Conservation (phyloP, 2,113 vertebrate species). For the Vulpes lagopus region DNA sequence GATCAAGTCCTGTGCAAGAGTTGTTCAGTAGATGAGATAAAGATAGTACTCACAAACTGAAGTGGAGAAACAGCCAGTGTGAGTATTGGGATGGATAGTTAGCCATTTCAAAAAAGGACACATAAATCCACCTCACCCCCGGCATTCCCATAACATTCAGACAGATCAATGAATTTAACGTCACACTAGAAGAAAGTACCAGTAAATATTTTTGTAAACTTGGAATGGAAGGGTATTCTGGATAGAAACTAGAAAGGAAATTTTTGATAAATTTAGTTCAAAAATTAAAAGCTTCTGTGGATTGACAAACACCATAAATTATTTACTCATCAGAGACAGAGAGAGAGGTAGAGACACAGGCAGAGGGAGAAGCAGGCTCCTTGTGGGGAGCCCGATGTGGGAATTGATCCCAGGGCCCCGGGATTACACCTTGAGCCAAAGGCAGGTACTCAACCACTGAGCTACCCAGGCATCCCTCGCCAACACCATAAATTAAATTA, state of each 20-base stretch:
- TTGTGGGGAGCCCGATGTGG: too few relatives aligned
- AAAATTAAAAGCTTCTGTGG: neutral
- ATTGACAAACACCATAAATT: too few relatives aligned
- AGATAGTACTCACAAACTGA: neutral
- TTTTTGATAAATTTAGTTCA: neutral
- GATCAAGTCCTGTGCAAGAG: neutral
- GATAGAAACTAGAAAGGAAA: conserved; percentile 26
- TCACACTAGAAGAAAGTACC: neutral
- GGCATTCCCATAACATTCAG: neutral
- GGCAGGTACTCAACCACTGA: too few relatives aligned
- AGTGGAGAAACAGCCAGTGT: neutral
- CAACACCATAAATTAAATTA: neutral
- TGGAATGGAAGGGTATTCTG: neutral
- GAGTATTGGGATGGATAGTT: neutral
- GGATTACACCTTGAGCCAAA: too few relatives aligned
- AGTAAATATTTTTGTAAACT: neutral
- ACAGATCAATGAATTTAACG: neutral
- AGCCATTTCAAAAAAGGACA: neutral
- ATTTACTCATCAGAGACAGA: too few relatives aligned
- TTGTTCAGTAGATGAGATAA: neutral
- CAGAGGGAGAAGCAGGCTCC: too few relatives aligned
- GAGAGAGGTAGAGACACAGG: too few relatives aligned
- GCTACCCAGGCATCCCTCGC: too few relatives aligned
- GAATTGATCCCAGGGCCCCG: too few relatives aligned
- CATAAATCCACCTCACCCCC: neutral